A percentile compares a stretch with the other conserved stretches of the same genome.
These are phyloP conservation scores for Chamaetylas fuelleborni DNA, from an alignment of 2,113 vertebrate genomes.

Conservation along the genomic window DNA sequence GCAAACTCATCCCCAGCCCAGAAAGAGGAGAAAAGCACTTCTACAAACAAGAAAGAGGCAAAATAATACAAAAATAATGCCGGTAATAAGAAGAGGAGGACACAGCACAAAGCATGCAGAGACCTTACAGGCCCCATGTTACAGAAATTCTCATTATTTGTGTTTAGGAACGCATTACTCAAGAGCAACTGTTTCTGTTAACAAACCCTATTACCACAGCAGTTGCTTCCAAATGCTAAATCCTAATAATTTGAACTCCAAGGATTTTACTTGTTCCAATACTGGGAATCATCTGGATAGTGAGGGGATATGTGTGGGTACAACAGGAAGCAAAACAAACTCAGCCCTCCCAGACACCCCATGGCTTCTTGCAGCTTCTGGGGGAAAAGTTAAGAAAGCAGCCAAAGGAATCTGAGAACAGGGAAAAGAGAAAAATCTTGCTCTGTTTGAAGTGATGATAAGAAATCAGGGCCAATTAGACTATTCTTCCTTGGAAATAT, in stretches of 20 bases:
- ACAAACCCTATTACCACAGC: neutral
- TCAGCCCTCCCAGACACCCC: neutral
- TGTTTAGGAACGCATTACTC: neutral
- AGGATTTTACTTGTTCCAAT: neutral
- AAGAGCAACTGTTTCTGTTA: neutral
- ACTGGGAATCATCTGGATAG: neutral
- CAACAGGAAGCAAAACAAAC: neutral
- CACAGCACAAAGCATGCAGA: neutral
- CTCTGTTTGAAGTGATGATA: neutral
- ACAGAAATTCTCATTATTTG: neutral
- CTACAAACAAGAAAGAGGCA: neutral
- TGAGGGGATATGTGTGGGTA: neutral
- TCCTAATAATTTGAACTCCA: neutral
- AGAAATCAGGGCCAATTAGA: neutral
- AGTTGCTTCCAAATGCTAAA: neutral
- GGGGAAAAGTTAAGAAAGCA: neutral
- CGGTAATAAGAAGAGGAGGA: neutral
- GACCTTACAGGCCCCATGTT: neutral
- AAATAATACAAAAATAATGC: neutral
- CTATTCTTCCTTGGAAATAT: neutral
- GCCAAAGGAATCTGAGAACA: neutral
- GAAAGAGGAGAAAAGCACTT: neutral
- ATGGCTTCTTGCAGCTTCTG: neutral
- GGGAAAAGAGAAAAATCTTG: neutral
- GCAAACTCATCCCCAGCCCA: neutral